Evolutionary conservation across 2,797 vertebrate genomes (phyloP).

Genomic region (Eospalax fontanierii): DNA sequence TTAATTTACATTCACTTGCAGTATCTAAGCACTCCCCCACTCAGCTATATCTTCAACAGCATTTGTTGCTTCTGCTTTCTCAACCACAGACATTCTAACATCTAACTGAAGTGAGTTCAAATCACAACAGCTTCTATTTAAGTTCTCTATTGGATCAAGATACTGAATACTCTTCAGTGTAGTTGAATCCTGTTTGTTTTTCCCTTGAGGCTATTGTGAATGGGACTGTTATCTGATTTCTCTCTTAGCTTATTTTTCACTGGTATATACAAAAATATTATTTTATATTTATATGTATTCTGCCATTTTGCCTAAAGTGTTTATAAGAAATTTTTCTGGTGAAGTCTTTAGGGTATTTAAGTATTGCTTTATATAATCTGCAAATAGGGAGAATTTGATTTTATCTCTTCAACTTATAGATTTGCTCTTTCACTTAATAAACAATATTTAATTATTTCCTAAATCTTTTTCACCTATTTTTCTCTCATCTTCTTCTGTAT

Average conservation of each 20-base stretch:
- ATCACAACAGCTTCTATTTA: background rate
- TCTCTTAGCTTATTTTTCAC: background rate
- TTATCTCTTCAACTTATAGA: background rate
- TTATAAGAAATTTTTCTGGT: background rate
- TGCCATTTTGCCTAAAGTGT: background rate
- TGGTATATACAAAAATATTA: background rate
- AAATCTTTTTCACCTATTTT: no score
- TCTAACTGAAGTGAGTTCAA: background rate
- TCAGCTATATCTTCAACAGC: background rate
- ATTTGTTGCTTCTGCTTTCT: background rate
- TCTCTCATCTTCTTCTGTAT: no score
- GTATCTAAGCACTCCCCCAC: no score
- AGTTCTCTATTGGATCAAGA: background rate
- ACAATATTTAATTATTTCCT: no score
- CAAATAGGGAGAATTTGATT: background rate
- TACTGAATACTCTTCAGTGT: background rate
- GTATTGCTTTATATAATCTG: background rate
- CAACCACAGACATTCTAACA: background rate
- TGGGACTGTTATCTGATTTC: background rate
- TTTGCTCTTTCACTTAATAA: no score
- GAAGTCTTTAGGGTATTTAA: background rate
- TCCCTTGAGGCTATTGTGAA: background rate
- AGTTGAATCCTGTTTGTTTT: background rate
- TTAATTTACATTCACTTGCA: background rate
- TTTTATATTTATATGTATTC: background rate